Percentiles rank a stretch among this genome's conserved stretches.
phyloP scores from a whole-genome alignment of 35 echinoderm and acorn worm genomes.

The Heliocidaris erythrogramma region DNA sequence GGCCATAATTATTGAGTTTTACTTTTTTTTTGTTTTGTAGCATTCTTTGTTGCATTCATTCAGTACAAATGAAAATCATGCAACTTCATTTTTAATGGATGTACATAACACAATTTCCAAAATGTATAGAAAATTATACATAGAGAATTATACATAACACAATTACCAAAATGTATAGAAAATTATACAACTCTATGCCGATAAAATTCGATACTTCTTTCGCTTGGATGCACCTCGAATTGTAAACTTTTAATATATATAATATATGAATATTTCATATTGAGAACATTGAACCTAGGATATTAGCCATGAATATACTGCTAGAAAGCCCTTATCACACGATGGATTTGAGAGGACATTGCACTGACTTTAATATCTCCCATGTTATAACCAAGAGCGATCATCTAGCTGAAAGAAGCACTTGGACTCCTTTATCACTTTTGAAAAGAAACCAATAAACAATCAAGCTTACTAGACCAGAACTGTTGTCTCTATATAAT shows the following conservation, averaged over 20 bases:
- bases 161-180: too few species aligned
- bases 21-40: too few species aligned
- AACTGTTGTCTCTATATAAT: not conserved
- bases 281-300: not conserved
- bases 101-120: too few species aligned
- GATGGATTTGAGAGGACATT: not conserved
- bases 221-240: too few species aligned
- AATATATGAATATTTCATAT: not conserved
- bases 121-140: too few species aligned
- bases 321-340: not conserved
- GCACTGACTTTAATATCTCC: not conserved
- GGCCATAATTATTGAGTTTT: too few species aligned
- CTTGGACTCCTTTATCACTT: not conserved
- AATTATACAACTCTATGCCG: too few species aligned
- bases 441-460: constrained; percentile 10
- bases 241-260: not conserved
- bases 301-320: not conserved
- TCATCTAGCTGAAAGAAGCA: not conserved
- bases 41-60: too few species aligned
- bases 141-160: too few species aligned
- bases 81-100: too few species aligned
- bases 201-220: too few species aligned
- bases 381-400: not conserved
- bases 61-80: too few species aligned
- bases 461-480: constrained; percentile 2